A percentile compares a stretch with the other conserved stretches of the same genome.
phyloP scores from a whole-genome alignment of 2,797 vertebrate species.

The Glossophaga mutica region DNA sequence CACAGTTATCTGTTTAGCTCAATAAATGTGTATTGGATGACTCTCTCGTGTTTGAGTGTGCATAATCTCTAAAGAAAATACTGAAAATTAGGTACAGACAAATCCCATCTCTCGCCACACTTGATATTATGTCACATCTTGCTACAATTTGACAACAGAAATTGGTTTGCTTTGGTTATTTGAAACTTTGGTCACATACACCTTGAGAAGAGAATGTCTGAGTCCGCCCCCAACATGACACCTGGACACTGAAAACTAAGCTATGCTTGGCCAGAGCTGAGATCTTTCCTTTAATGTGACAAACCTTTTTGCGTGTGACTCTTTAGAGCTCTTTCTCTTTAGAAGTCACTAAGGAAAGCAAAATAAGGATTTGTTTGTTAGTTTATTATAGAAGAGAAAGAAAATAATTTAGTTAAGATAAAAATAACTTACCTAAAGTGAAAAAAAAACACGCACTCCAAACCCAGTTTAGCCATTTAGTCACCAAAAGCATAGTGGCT shows the following conservation, averaged over 20 bases:
- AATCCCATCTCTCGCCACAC: neutral
- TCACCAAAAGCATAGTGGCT: neutral
- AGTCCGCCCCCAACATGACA: neutral
- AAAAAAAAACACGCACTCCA: neutral
- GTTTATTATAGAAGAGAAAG: conserved; percentile 3
- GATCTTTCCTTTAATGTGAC: neutral
- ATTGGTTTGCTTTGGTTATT: neutral
- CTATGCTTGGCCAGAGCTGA: neutral
- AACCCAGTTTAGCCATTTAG: neutral
- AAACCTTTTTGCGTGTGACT: neutral
- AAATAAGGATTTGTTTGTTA: neutral
- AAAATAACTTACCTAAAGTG: conserved; percentile 29
- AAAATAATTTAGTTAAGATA: conserved; percentile 9
- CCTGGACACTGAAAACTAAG: neutral
- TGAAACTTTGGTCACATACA: neutral
- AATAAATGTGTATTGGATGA: neutral
- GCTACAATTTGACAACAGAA: neutral
- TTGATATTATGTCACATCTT: neutral
- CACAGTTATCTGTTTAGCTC: neutral
- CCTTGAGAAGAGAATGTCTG: neutral
- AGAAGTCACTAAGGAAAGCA: neutral
- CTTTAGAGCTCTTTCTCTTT: neutral
- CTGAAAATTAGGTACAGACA: neutral
- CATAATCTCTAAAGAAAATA: neutral
- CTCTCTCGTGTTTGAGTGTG: neutral